These are phyloP conservation scores for Catostylus mosaicus DNA, from an alignment of 30 jellyfish, hydroid and myxozoan genomes.

Conservation along the genomic window DNA sequence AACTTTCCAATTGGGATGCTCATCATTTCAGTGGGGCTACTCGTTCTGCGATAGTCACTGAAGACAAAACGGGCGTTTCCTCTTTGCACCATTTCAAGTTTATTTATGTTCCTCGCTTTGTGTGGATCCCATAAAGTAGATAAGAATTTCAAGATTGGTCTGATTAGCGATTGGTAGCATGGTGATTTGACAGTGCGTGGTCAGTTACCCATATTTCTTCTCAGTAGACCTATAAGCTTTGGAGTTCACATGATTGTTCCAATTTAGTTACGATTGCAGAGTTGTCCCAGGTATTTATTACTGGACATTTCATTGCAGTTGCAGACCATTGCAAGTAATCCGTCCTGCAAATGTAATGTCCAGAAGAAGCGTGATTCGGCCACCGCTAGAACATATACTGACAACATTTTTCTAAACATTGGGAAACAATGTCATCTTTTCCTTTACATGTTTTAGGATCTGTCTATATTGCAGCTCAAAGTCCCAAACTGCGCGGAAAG, in stretches of 20 bases:
- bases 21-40: slow-evolving; percentile 32
- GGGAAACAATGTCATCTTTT: not conserved
- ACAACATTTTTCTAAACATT: too few relatives aligned
- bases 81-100: slow-evolving; percentile 41
- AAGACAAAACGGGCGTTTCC: slow-evolving; percentile 18
- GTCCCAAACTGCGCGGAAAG: too few relatives aligned
- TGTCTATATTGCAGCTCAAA: too few relatives aligned
- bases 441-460: not conserved
- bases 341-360: not conserved
- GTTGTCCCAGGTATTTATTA: slow-evolving; percentile 17
- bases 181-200: slow-evolving; percentile 17
- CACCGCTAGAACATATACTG: not conserved
- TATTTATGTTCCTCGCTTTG: slow-evolving; percentile 2
- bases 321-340: not conserved
- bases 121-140: slow-evolving; percentile 39
- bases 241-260: slow-evolving; percentile 9
- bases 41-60: slow-evolving; percentile 22
- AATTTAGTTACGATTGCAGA: not conserved
- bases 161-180: slow-evolving; percentile 19
- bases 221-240: slow-evolving; percentile 12
- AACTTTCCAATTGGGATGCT: not conserved
- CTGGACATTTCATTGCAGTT: not conserved
- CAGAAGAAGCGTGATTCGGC: not conserved
- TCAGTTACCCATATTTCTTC: not conserved
- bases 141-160: slow-evolving; percentile 25